Base-by-base conservation (phyloP, 2,797 vertebrate genomes). In the Platyrinchus mystaceus region DNA sequence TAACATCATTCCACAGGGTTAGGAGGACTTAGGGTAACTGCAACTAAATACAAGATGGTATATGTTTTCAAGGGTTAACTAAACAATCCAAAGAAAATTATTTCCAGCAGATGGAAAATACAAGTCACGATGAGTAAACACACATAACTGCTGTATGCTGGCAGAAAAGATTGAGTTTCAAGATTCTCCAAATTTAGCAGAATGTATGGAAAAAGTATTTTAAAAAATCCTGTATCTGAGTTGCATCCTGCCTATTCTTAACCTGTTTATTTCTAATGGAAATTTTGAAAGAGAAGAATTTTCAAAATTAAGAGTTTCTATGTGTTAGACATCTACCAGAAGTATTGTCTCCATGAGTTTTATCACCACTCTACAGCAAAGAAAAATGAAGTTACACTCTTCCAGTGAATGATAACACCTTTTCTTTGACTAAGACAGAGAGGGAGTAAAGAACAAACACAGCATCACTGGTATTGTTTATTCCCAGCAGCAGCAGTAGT, bases 1-100 rank as follows among this genome's bases (percentile, higher is more conserved):
- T 24, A 64, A 32, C 17, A 8, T 23, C 24, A 28, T 0, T 2
- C 9, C 0, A 8, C 0, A 41, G 19, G 10, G 6, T 52, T 79
- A 52, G 46, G 36, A 67, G 39, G 14, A 30, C 27, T 46, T 53
- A 18, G 4, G 15, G 4, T 62, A 78, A 11, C 10, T 77, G 10
- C 28, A 81, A 27, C 39, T 63, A 52, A 76, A 53, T 44, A 16
- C 21, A 53, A 28, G 16, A 15, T 3, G 56, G 4, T 23, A 6
- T 70, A 24, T n/a, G 0, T 55, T 74, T 59, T 80, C 34, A 55
- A 55, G 8, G 23, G 37, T 17, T 74, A 68, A 37, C 10, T 10
- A 32, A 60, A 79, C 12, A 50, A 12, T 20, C 7, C 43, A 36
- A 80, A 76, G 50, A 85, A 60, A 84, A 43, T 20, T 55, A 24